Conservation (phyloP, 2,888 invertebrate species). For the Amphipyra tragopoginis region DNA sequence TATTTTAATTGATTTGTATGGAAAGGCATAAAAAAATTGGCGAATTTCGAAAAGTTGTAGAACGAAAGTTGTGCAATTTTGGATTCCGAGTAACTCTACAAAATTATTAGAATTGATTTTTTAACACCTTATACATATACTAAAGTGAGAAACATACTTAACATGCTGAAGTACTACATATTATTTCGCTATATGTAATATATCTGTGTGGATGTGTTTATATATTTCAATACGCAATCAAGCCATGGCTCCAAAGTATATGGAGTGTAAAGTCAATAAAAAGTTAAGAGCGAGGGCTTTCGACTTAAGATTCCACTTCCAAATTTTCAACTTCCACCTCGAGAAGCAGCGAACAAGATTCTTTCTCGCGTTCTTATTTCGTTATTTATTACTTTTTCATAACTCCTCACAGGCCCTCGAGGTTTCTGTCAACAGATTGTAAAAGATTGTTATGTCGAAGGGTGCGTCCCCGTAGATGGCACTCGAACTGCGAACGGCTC, state of each 20-base stretch:
- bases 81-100: no score
- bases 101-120: no score
- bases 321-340: conserved; percentile 37
- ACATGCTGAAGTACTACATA: conserved; percentile 1
- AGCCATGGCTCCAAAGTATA: conserved; percentile 15
- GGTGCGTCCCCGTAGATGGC: conserved; percentile 42
- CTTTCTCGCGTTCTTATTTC: conserved; percentile 42
- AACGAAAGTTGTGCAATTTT: no score
- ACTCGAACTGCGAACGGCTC: conserved; percentile 62
- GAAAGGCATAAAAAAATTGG: no score
- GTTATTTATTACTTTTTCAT: conserved; percentile 53
- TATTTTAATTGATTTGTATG: no score
- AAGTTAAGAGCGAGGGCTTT: conserved; percentile 38
- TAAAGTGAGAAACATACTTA: conserved; percentile 14
- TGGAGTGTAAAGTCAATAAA: conserved; percentile 44
- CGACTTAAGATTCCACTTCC: conserved; percentile 34
- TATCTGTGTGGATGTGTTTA: conserved; percentile 8
- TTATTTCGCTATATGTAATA: background rate
- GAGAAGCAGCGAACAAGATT: conserved; percentile 31
- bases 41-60: no score
- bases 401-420: conserved; percentile 36
- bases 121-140: no score
- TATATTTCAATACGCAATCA: conserved; percentile 18
- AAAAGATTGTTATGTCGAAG: conserved; percentile 52
- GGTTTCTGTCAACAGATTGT: conserved; percentile 52